Evolutionary conservation across 2,797 vertebrate species (phyloP).

Genomic region (Rhincodon typus): DNA sequence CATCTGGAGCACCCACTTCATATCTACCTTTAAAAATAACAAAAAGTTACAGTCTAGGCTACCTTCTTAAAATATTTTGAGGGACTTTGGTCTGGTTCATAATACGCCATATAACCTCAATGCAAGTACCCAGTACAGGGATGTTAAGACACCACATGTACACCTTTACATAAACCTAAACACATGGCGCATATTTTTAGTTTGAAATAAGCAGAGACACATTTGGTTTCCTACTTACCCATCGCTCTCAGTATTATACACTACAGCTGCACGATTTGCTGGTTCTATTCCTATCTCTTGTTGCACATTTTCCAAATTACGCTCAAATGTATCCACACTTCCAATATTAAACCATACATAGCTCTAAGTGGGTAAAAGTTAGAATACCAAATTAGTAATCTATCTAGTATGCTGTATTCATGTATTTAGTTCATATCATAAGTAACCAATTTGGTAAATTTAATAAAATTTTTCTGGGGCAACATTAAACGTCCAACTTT

Average conservation of each 20-base stretch:
- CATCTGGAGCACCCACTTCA: too few species aligned
- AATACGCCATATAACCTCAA: background rate
- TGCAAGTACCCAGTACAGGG: background rate
- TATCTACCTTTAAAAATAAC: too few species aligned
- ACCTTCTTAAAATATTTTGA: too few species aligned
- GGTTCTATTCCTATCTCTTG: constrained; percentile 56
- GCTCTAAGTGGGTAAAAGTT: constrained; percentile 44
- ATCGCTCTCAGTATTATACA: constrained; percentile 54
- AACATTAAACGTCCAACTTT: background rate
- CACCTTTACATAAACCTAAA: background rate
- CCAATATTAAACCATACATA: constrained; percentile 61
- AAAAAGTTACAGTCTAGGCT: too few species aligned
- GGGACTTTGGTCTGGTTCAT: too few species aligned
- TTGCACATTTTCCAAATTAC: constrained; percentile 57
- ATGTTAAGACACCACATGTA: background rate
- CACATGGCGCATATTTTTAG: background rate
- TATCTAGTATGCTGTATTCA: background rate
- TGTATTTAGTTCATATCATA: background rate
- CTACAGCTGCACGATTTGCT: constrained; percentile 46
- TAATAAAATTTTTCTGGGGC: background rate
- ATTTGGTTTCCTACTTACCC: constrained; percentile 48
- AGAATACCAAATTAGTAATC: background rate
- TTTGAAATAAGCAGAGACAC: background rate
- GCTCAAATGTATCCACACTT: constrained; percentile 60
- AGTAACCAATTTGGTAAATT: background rate